Base-by-base conservation (phyloP, 2,113 vertebrate species). In the Lepisosteus osseus region DNA sequence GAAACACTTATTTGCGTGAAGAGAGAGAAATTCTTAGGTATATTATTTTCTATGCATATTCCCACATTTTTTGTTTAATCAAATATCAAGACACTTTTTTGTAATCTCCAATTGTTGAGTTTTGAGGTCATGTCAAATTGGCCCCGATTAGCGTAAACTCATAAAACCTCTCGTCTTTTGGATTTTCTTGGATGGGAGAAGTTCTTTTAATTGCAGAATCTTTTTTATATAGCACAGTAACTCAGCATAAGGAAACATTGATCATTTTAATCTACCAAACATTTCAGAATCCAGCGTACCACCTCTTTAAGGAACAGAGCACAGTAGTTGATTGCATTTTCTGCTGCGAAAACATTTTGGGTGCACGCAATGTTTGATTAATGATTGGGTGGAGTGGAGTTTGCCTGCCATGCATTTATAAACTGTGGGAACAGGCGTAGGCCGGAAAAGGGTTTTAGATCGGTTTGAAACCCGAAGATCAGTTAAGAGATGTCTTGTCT, bases 401-500 rank as follows among this genome's bases (percentile, higher is more conserved):
- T 54, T 79, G n/a, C 55, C 61, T 47, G 1, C 68, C 17, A 6
- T 76, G 76, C 67, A 43, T 42, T 66, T 67, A 62, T 69, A 77
- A 76, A 69, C 12, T 75, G 65, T 44, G 72, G 72, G 76, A 86
- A 71, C 62, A 56, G 68, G 64, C 29, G 65, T 76, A 77, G 47
- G 7, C 65, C n/a, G 66, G 73, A 78, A 80, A 70, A 51, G 47
- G 47, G 47, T 51, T 74, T 77, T 43, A 67, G 65, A 86, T 61
- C 11, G 78, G 72, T 77, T 42, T 69, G 56, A 15, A 72, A 77
- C 66, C 78, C 72, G 17, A 3, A 64, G 67, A 72, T 82, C 67
- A 76, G 78, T 87, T 76, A 77, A 67, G 76, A 68, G 76, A 84
- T 76, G 76, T 80, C 73, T 80, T 67, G 70, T 77, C 70, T 76